Evolutionary conservation across 1,140 invertebrate species (phyloP).

Genomic region (Euwallacea fornicatus): DNA sequence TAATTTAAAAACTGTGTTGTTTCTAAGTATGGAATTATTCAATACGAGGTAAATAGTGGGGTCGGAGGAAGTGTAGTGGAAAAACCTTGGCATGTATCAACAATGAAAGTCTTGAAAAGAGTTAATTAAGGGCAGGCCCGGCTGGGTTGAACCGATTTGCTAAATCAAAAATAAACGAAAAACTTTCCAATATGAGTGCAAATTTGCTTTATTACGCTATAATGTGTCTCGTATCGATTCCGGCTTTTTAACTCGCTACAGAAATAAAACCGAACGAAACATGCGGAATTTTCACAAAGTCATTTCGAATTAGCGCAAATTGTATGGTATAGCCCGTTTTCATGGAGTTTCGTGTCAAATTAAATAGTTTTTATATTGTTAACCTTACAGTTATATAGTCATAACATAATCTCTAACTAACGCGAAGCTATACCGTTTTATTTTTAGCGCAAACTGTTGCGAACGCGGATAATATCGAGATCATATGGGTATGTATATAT

Average conservation of each 20-base stretch:
- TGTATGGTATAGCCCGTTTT: conserved; percentile 20
- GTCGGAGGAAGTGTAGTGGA: not conserved
- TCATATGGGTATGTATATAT: not conserved
- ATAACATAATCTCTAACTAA: conserved; percentile 17
- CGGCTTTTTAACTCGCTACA: conserved; percentile 5
- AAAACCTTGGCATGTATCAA: conserved; percentile 13
- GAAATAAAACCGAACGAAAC: conserved; percentile 21
- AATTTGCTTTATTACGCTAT: conserved; percentile 32
- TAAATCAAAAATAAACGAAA: conserved; percentile 27
- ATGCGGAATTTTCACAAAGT: conserved; percentile 28
- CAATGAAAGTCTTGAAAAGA: conserved; percentile 21
- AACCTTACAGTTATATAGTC: conserved; percentile 23
- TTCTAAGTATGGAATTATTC: not conserved
- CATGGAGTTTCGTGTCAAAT: conserved; percentile 25
- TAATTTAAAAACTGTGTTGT: not conserved
- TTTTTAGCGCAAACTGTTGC: conserved; percentile 1
- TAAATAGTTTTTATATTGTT: conserved; percentile 27
- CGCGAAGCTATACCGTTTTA: not conserved
- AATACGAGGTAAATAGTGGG: not conserved
- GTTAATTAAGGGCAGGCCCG: conserved; percentile 21
- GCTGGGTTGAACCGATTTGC: conserved; percentile 15
- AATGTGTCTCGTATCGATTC: conserved; percentile 32
- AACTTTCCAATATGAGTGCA: conserved; percentile 32
- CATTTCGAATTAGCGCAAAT: conserved; percentile 29
- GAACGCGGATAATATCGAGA: not conserved